Percentiles rank a stretch among this genome's conserved stretches.
phyloP scores from a whole-genome alignment of 2,797 vertebrate genomes.

The Poeciliopsis infans region DNA sequence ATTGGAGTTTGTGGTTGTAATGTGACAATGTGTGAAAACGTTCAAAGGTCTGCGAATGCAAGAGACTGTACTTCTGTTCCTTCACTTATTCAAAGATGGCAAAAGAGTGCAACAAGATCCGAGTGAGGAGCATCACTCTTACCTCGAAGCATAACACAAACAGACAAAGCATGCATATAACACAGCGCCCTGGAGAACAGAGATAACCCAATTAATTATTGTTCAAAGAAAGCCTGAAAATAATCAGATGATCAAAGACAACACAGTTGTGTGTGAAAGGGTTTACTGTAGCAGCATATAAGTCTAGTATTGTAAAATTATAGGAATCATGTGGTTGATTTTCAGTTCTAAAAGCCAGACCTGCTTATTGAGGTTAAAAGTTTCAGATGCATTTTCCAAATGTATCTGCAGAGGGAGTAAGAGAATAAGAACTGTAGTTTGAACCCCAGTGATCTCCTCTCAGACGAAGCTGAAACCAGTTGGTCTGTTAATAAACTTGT shows the following conservation, averaged over 20 bases:
- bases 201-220: slow-evolving; percentile 57
- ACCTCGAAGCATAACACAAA: slow-evolving; percentile 43
- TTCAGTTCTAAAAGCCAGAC: neutral
- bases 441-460: slow-evolving; percentile 19
- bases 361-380: neutral
- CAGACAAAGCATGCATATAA: slow-evolving; percentile 58
- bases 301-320: neutral
- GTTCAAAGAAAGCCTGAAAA: slow-evolving; percentile 25
- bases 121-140: slow-evolving; percentile 41
- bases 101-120: neutral
- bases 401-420: slow-evolving; percentile 76
- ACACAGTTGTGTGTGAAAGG: neutral
- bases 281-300: slow-evolving; percentile 5
- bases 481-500: neutral
- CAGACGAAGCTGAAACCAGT: neutral
- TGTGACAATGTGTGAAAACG: neutral
- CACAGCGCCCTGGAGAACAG: slow-evolving; percentile 45
- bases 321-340: neutral
- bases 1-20: neutral
- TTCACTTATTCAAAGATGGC: slow-evolving; percentile 22
- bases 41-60: neutral
- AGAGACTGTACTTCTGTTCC: slow-evolving; percentile 13
- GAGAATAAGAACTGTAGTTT: slow-evolving; percentile 53
- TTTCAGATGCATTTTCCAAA: slow-evolving; percentile 52
- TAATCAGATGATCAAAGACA: slow-evolving; percentile 24